Conservation (phyloP, 2,797 vertebrate species). For the Rhyacichthys aspro region DNA sequence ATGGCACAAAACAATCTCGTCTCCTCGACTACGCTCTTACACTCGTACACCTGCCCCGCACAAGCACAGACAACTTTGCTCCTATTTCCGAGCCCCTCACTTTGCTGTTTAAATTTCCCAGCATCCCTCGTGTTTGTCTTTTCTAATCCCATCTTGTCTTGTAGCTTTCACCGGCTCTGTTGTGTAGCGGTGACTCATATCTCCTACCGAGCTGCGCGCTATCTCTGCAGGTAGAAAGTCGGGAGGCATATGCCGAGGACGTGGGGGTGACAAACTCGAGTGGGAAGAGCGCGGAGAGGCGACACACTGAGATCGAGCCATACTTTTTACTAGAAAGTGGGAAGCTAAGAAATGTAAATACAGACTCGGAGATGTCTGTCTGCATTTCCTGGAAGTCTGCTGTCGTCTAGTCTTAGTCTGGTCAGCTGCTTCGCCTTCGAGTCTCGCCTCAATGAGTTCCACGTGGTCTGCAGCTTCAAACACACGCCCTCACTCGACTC, state of each 20-base stretch:
- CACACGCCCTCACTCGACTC: constrained; percentile 13
- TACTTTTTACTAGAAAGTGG: constrained; percentile 34
- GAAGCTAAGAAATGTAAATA: constrained; percentile 34
- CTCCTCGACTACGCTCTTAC: not conserved
- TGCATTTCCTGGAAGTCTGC: constrained; percentile 50
- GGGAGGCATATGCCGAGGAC: constrained; percentile 58
- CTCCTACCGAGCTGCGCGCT: constrained; percentile 51
- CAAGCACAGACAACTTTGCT: constrained; percentile 27
- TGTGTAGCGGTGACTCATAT: constrained; percentile 70
- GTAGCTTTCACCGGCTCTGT: constrained; percentile 37
- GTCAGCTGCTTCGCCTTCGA: constrained; percentile 46
- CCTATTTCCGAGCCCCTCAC: constrained; percentile 16
- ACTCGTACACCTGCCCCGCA: constrained; percentile 8
- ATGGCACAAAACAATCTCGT: too few relatives aligned
- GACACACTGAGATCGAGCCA: constrained; percentile 27
- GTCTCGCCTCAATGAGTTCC: constrained; percentile 71
- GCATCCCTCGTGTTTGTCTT: constrained; percentile 43
- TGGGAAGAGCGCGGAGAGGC: constrained; percentile 27
- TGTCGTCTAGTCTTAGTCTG: constrained; percentile 40
- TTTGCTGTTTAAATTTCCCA: constrained; percentile 31
- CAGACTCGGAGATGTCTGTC: constrained; percentile 28
- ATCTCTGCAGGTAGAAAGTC: constrained; percentile 62
- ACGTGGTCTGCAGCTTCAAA: constrained; percentile 57
- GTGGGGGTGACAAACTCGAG: constrained; percentile 48
- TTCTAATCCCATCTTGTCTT: constrained; percentile 42